These are phyloP conservation scores for Drosophila melanica DNA, from an alignment of 1,140 invertebrate genomes.

Conservation along the genomic window DNA sequence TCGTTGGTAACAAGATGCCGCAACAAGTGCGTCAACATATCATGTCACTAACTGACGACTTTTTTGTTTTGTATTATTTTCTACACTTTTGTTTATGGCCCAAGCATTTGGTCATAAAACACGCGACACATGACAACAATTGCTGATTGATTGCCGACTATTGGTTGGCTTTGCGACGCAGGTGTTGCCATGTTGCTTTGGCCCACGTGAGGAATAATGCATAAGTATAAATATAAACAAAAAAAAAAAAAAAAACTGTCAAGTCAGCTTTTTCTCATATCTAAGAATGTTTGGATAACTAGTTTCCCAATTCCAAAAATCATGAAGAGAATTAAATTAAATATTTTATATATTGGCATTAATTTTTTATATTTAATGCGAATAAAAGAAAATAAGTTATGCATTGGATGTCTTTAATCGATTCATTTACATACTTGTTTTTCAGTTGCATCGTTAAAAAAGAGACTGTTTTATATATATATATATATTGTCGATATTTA, in stretches of 20 bases:
- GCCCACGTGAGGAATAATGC: not conserved
- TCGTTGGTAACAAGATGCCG: conserved; percentile 54
- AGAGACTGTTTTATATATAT: not conserved
- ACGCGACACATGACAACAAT: conserved; percentile 58
- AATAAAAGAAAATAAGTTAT: not conserved
- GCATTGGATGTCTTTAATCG: too few species aligned
- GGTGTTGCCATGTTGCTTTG: conserved; percentile 53
- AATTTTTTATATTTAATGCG: too few species aligned
- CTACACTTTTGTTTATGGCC: conserved; percentile 48
- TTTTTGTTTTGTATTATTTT: conserved; percentile 26
- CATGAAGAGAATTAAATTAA: too few species aligned
- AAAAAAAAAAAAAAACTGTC: not conserved
- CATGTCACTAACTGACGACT: conserved; percentile 23
- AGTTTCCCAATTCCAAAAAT: too few species aligned
- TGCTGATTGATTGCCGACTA: conserved; percentile 77
- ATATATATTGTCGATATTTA: not conserved
- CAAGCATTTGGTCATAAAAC: conserved; percentile 72
- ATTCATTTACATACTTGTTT: not conserved
- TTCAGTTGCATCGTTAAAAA: conserved; percentile 9
- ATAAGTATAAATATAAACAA: not conserved
- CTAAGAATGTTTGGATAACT: too few species aligned
- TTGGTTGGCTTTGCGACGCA: conserved; percentile 57
- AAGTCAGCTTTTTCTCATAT: too few species aligned
- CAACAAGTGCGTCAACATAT: conserved; percentile 57
- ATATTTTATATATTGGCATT: too few species aligned